A percentile compares a stretch with the other conserved stretches of the same genome.
phyloP scores from a whole-genome alignment of 2,888 invertebrate genomes.

The Coenonympha glycerion region DNA sequence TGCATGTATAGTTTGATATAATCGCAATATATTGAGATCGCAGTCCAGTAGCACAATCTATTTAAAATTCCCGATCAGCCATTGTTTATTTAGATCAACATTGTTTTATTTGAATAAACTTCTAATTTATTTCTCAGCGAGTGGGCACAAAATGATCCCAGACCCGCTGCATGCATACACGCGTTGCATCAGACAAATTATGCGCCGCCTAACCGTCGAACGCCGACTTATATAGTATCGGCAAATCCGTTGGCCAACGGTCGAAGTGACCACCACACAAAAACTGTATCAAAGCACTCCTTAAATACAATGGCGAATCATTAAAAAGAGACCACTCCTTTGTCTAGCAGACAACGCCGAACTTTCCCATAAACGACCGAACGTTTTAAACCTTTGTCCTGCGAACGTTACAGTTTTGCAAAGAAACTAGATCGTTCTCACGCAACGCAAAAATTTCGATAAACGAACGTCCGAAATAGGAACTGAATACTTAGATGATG shows the following conservation, averaged over 20 bases:
- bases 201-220: conserved; percentile 41
- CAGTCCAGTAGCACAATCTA: neutral
- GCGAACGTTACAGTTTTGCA: conserved; percentile 68
- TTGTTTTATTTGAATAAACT: conserved; percentile 13
- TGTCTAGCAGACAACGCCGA: conserved; percentile 60
- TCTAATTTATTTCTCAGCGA: conserved; percentile 5
- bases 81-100: conserved; percentile 8
- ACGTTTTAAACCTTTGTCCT: conserved; percentile 41
- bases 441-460: conserved; percentile 70
- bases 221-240: conserved; percentile 64
- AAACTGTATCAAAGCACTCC: conserved; percentile 62
- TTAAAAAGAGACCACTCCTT: conserved; percentile 72
- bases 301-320: conserved; percentile 65
- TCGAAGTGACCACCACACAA: conserved; percentile 61
- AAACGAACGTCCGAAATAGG: conserved; percentile 57
- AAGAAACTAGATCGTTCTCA: conserved; percentile 74
- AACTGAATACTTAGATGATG: conserved; percentile 53
- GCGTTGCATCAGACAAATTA: conserved; percentile 16
- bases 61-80: neutral
- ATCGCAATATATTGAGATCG: too few relatives aligned
- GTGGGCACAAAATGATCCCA: conserved; percentile 4
- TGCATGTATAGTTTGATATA: too few relatives aligned
- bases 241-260: conserved; percentile 71
- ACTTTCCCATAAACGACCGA: conserved; percentile 59
- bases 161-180: conserved; percentile 6